Evolutionary conservation across 2,797 vertebrate species (phyloP).

Genomic region (Myioborus miniatus): DNA sequence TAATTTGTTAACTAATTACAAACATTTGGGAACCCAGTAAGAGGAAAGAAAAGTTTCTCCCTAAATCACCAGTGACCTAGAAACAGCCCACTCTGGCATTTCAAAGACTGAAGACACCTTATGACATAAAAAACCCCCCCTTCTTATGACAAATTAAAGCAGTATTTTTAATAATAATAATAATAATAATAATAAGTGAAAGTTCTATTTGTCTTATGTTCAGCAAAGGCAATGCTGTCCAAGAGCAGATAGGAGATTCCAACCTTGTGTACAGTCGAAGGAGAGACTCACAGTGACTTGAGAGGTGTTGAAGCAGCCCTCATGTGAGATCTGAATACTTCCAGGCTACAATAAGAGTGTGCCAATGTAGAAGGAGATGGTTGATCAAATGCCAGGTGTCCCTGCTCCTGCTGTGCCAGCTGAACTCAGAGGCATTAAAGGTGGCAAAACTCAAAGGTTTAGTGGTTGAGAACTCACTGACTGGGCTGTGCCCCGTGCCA

Average conservation of each 20-base stretch:
- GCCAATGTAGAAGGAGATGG: not conserved
- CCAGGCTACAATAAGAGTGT: not conserved
- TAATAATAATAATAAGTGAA: not conserved
- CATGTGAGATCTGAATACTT: not conserved
- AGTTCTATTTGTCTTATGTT: not conserved
- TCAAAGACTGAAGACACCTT: not conserved
- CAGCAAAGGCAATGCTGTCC: not conserved
- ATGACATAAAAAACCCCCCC: not conserved
- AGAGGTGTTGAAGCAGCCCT: not conserved
- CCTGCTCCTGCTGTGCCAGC: conserved; percentile 10
- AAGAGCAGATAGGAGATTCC: not conserved
- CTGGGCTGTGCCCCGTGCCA: not conserved
- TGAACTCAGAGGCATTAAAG: not conserved
- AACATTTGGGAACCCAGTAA: not conserved
- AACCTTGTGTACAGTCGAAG: not conserved
- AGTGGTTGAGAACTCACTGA: not conserved
- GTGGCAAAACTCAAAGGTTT: not conserved
- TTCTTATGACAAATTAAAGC: not conserved
- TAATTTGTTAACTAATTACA: not conserved
- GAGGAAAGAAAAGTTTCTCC: not conserved
- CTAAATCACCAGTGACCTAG: not conserved
- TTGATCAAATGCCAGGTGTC: not conserved
- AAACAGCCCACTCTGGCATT: not conserved
- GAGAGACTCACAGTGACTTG: conserved; percentile 13
- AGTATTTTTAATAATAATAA: not conserved